phyloP scores from a whole-genome alignment of 2,113 vertebrate species.

The Sphaerodactylus townsendi region DNA sequence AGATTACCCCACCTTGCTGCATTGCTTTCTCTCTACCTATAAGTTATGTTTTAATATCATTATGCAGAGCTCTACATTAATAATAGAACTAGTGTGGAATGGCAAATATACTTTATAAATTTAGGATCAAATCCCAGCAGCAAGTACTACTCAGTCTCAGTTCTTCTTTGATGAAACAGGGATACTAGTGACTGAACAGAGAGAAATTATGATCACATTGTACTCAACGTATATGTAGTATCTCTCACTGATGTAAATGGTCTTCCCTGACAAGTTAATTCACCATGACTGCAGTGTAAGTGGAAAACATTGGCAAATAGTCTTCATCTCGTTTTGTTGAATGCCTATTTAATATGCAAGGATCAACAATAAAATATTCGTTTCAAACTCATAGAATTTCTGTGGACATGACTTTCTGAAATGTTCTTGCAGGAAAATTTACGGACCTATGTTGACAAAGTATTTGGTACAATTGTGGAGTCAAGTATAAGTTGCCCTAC shows the following conservation, averaged over 20 bases:
- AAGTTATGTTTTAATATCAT: not conserved
- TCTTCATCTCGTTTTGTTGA: too few species aligned
- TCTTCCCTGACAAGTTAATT: not conserved
- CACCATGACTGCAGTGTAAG: not conserved
- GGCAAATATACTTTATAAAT: not conserved
- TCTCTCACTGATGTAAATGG: not conserved
- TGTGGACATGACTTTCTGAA: constrained; percentile 17
- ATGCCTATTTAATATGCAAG: too few species aligned
- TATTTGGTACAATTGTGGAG: constrained; percentile 92
- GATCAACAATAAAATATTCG: too few species aligned
- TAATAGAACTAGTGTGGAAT: not conserved
- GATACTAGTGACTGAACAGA: not conserved
- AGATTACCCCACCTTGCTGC: not conserved
- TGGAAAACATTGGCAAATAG: not conserved
- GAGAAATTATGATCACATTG: not conserved
- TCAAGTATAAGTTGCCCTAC: constrained; percentile 97
- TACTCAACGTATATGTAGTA: not conserved
- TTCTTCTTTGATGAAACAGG: not conserved
- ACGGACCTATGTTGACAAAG: constrained; percentile 92
- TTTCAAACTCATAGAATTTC: too few species aligned
- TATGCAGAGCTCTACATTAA: not conserved
- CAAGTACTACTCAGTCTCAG: not conserved
- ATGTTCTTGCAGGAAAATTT: constrained; percentile 88
- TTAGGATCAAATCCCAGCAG: not conserved
- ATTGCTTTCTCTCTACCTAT: accelerated